phyloP scores from a whole-genome alignment of 2,113 vertebrate genomes.

The Poeciliopsis prolifica region DNA sequence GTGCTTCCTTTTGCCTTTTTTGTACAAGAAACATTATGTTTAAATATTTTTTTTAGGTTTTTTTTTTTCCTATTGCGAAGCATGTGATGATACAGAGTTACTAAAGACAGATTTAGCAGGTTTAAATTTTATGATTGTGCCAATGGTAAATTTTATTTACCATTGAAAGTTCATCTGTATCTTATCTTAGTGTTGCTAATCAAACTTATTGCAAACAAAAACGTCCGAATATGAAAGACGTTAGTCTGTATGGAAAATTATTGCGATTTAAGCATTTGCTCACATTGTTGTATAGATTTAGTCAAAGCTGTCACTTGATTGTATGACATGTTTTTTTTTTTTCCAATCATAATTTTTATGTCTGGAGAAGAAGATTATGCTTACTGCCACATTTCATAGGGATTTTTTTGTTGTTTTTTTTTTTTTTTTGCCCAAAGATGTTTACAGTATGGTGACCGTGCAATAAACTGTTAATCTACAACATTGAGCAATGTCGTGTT shows the following conservation, averaged over 20 bases:
- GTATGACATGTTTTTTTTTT: not conserved
- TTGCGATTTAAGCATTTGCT: not conserved
- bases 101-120: slow-evolving; percentile 5
- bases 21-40: not conserved
- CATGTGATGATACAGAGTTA: not conserved
- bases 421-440: slow-evolving; percentile 31
- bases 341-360: not conserved
- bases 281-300: slow-evolving; percentile 7
- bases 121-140: slow-evolving; percentile 6
- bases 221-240: slow-evolving; percentile 1
- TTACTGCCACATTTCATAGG: slow-evolving; percentile 12
- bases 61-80: not conserved
- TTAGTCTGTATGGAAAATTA: not conserved
- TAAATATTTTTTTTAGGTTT: not conserved
- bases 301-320: not conserved
- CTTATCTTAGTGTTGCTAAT: not conserved
- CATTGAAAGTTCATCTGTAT: not conserved
- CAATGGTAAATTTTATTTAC: not conserved
- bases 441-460: slow-evolving; percentile 14
- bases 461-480: slow-evolving; percentile 45
- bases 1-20: not conserved
- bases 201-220: slow-evolving; percentile 21
- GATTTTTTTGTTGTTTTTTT: not conserved
- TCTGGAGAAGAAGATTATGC: not conserved
- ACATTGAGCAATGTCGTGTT: slow-evolving; percentile 16